Evolutionary conservation across 2,113 vertebrate genomes (phyloP), one percentile per base, ranked within the genome.

Genomic region (Anolis carolinensis): DNA sequence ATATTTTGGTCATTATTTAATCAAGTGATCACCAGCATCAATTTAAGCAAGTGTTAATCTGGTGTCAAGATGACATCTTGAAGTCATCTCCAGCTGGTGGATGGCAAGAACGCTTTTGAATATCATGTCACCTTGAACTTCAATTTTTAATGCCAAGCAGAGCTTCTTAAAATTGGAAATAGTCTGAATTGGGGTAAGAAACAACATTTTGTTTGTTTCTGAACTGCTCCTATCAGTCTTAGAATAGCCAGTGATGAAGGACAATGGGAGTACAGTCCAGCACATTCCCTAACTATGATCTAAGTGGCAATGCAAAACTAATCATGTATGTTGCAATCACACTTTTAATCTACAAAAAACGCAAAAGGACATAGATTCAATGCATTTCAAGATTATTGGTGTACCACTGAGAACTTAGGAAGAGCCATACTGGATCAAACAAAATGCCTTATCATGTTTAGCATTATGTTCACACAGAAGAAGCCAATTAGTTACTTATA

Each of bases 61-160:
- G n/a, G n/a, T n/a, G n/a, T n/a, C n/a, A n/a, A n/a, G n/a, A 84
- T 36, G 84, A 44, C 73, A 92, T 73, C 89, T 83, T 88, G 92
- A 90, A 75, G 82, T 86, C 7, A 50, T 83, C 76, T 85, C 78
- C 3, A 13, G 7, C 86, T 91, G 23, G 23, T 84, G 55, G 82
- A 44, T 44, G 25, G 50, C 79, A 50, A 0, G 0, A 93, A 71
- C 34, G 30, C 85, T 74, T 85, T 81, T 63, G 55, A 82, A 87
- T 86, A 79, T 79, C 82, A 16, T 13, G 25, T 50, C 39, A 65
- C 52, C 25, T 62, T 50, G 59, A 67, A 67, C 32, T 23, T 36
- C 20, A 59, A 16, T 81, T 81, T 86, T 52, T 74, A 81, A 86
- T 36, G 13, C 23, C 27, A 67, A 68, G 74, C 32, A 25, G 3